Percentiles rank a stretch among this genome's conserved stretches.
These are phyloP conservation scores for Eupithecia exiguata DNA, from an alignment of 2,888 invertebrate genomes.

Conservation along the genomic window DNA sequence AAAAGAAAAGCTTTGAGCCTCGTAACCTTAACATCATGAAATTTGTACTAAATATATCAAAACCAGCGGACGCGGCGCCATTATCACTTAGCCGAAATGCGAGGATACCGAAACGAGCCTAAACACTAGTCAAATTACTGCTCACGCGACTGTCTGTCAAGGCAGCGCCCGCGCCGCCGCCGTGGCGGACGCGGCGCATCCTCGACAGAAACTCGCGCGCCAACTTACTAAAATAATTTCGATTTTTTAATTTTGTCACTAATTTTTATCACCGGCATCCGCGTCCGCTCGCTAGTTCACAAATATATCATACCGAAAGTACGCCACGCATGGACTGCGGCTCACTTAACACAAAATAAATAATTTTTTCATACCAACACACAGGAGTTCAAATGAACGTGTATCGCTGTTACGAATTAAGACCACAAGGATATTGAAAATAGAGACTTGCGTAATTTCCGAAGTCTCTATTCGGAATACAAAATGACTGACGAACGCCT, in stretches of 20 bases:
- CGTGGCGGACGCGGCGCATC: conserved; percentile 36
- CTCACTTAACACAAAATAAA: conserved; percentile 67
- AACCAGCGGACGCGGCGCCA: conserved; percentile 78
- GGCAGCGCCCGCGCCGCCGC: conserved; percentile 13
- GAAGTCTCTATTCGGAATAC: conserved; percentile 63
- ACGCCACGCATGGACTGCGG: conserved; percentile 69
- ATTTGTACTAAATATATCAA: conserved; percentile 84
- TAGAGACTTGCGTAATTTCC: conserved; percentile 53
- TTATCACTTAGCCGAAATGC: conserved; percentile 83
- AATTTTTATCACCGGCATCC: conserved; percentile 81
- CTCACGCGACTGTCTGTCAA: conserved; percentile 51
- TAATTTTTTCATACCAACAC: conserved; percentile 61
- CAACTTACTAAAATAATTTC: conserved; percentile 78
- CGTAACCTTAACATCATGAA: conserved; percentile 84
- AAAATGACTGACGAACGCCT: conserved; percentile 65
- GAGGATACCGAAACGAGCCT: conserved; percentile 83
- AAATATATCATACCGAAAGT: conserved; percentile 77
- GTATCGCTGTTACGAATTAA: conserved; percentile 81
- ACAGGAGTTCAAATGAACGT: conserved; percentile 71
- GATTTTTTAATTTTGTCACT: conserved; percentile 78
- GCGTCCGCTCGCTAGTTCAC: conserved; percentile 81
- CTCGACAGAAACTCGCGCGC: conserved; percentile 52
- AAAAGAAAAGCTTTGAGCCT: conserved; percentile 84
- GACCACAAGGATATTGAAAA: conserved; percentile 83
- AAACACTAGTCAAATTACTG: conserved; percentile 77